Evolutionary conservation across 92 coral and sea anemone species (phyloP).

Genomic region (Phymanthus crucifer): DNA sequence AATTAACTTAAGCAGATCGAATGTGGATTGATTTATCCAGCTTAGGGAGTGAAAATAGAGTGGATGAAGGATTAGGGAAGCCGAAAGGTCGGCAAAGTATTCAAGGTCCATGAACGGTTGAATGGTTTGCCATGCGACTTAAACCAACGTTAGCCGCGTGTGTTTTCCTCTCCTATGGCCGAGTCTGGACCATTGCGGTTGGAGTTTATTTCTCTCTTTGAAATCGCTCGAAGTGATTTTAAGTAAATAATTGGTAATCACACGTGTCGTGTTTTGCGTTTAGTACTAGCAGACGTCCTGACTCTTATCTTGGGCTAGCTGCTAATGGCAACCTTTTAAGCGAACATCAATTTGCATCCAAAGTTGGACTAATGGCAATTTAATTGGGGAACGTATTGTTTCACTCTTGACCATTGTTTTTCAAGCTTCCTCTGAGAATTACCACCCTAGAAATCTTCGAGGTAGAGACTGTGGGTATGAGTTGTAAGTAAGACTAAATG

Average conservation of each 20-base stretch:
- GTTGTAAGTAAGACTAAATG: constrained; percentile 14
- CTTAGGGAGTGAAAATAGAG: constrained; percentile 45
- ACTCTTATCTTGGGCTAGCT: constrained; percentile 79
- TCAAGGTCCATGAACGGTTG: constrained; percentile 28
- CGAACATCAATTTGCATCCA: constrained; percentile 83
- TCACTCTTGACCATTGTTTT: constrained; percentile 60
- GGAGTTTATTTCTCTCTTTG: constrained; percentile 34
- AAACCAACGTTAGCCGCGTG: constrained; percentile 30
- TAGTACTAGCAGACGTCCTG: constrained; percentile 41
- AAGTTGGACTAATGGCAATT: constrained; percentile 97
- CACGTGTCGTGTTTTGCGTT: constrained; percentile 50
- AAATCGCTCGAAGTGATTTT: constrained; percentile 17
- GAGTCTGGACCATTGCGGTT: constrained; percentile 35
- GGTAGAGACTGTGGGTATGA: background rate
- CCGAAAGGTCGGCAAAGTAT: constrained; percentile 44
- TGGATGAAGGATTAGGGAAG: constrained; percentile 40
- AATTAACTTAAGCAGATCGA: constrained; percentile 19
- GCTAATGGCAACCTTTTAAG: constrained; percentile 98
- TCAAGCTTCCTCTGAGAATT: constrained; percentile 56
- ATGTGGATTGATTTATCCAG: constrained; percentile 39
- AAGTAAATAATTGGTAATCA: constrained; percentile 45
- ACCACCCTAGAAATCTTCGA: constrained; percentile 14
- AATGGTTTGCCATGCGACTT: constrained; percentile 46
- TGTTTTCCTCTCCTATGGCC: constrained; percentile 18
- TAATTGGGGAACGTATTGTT: constrained; percentile 98